These are phyloP conservation scores for Aptenodytes forsteri DNA, from an alignment of 2,113 vertebrate genomes.

Conservation along the genomic window DNA sequence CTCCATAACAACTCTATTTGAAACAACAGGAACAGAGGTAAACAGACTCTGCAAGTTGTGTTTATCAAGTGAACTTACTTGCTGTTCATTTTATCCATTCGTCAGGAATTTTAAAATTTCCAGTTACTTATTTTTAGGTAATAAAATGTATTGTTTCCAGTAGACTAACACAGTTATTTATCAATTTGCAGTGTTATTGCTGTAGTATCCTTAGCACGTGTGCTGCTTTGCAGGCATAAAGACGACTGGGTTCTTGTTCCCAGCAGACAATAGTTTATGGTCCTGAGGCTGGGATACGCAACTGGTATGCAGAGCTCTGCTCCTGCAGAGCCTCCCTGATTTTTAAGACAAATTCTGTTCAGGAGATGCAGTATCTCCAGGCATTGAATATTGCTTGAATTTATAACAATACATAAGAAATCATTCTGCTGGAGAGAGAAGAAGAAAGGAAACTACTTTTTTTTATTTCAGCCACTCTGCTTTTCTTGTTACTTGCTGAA, in stretches of 20 bases:
- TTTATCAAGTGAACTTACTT: not conserved
- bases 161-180: not conserved
- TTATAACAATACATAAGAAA: not conserved
- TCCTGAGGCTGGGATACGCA: not conserved
- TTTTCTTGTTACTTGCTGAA: not conserved
- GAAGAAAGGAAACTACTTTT: not conserved
- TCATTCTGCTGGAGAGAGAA: not conserved
- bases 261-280: not conserved
- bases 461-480: not conserved
- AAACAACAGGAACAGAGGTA: not conserved
- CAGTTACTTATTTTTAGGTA: not conserved
- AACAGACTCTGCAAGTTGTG: not conserved
- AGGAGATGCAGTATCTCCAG: not conserved
- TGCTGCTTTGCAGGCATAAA: not conserved
- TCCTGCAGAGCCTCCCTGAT: not conserved
- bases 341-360: not conserved
- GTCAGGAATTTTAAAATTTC: not conserved
- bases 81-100: not conserved
- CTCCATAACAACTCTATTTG: not conserved
- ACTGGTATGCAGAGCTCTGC: accelerated
- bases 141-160: not conserved
- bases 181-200: not conserved
- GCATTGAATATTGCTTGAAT: not conserved
- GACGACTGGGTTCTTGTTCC: not conserved
- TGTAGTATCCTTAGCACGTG: not conserved